These are phyloP conservation scores for Mareca penelope DNA, from an alignment of 2,797 vertebrate species.

Conservation along the genomic window DNA sequence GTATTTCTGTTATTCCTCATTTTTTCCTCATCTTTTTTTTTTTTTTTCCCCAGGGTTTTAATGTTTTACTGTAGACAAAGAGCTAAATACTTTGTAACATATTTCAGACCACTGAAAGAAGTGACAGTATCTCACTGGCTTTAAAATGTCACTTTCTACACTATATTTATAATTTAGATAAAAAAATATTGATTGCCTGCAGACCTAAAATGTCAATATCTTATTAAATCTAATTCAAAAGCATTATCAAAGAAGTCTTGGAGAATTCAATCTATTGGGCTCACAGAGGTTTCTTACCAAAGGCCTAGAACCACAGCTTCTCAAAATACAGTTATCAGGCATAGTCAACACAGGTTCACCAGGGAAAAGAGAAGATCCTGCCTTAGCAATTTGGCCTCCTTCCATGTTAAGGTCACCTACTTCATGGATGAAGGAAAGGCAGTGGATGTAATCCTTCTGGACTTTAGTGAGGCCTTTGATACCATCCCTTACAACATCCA, in stretches of 20 bases:
- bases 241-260: neutral
- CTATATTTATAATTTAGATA: conserved; percentile 8
- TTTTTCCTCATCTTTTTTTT: neutral
- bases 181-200: conserved; percentile 20
- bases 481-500: too few species aligned
- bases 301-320: neutral
- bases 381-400: too few species aligned
- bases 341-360: neutral
- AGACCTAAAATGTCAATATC: neutral
- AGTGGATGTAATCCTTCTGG: too few species aligned
- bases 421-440: too few species aligned
- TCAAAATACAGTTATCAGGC: neutral
- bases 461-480: too few species aligned
- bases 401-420: too few species aligned
- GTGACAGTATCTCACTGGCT: neutral
- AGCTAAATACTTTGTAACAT: neutral
- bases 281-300: neutral
- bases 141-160: neutral
- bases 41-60: neutral
- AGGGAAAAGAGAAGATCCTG: neutral
- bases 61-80: neutral
- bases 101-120: neutral
- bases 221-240: conserved; percentile 1
- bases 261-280: neutral
- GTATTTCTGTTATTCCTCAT: neutral